Conservation (phyloP, 2,888 invertebrate species). For the Agonopterix arenella region DNA sequence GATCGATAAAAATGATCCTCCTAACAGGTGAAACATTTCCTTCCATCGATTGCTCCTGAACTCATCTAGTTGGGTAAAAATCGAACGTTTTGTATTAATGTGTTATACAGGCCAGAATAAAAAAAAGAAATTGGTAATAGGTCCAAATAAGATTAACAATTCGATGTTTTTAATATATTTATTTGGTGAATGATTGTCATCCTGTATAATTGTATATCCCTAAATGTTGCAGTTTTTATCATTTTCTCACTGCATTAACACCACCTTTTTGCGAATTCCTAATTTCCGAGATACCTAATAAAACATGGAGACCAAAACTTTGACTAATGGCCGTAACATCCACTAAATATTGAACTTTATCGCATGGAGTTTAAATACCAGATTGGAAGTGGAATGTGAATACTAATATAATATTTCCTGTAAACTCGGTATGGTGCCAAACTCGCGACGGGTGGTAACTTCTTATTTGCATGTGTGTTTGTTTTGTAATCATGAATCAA, state of each 20-base stretch:
- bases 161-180: too few species aligned
- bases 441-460: conserved; percentile 55
- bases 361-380: conserved; percentile 6
- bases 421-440: conserved; percentile 47
- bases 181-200: too few species aligned
- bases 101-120: too few species aligned
- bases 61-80: too few species aligned
- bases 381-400: conserved; percentile 7
- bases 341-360: conserved; percentile 23
- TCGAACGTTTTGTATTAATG: too few species aligned
- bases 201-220: too few species aligned
- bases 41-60: too few species aligned
- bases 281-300: neutral
- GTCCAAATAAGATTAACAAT: too few species aligned
- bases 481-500: conserved; percentile 58
- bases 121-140: too few species aligned
- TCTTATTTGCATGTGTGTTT: conserved; percentile 64
- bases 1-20: too few species aligned
- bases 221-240: too few species aligned
- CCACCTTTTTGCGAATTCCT: neutral
- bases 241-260: neutral
- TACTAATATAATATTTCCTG: conserved; percentile 2
- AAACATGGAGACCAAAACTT: neutral
- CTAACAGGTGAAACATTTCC: too few species aligned
- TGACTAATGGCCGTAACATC: neutral